Evolutionary conservation across 2,113 vertebrate genomes (phyloP), one percentile per base, ranked within the genome.

Genomic region (Syrmaticus mikado): DNA sequence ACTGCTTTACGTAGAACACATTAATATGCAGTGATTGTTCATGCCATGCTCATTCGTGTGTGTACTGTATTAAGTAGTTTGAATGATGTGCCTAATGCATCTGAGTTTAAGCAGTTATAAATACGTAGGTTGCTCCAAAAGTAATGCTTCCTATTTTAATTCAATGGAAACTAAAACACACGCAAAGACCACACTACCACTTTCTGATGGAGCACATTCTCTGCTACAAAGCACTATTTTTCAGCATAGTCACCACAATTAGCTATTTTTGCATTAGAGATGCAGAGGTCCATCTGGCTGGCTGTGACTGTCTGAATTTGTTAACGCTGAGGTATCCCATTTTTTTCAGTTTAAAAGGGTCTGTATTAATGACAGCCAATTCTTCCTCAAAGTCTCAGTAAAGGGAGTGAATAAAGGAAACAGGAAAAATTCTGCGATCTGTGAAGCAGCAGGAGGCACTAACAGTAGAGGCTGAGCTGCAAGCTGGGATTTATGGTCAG

Each of bases 1-100:
- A 11, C 7, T 62, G 2, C 28, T 85, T 73, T 70, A 27, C 0
- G 0, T 77, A 45, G 55, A 43, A 24, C n/a, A 24, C 3, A 0
- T 38, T 71, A 45, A 34, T 65, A 19, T 53, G 48, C 68, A 46
- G 19, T 60, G 58, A 27, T 80, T 9, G 34, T 79, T 30, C 13
- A 2, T 61, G 50, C 55, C 70, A 1, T 80, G 64, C 34, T 85
- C 53, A 11, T 2, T 13, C 58, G 38, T 21, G 19, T 50, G 5
- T 27, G 22, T 43, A 4, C 24, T 88, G 0, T 15, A 40, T 34
- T 66, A n/a, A 62, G n/a, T 20, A 19, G 4, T 36, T 81, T 75
- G 48, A 65, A 34, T 61, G 57, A 13, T 58, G 10, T 38, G 24
- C 52, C 0, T 20, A 8, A 28, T 70, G 27, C 27, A 25, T 72